Percentiles rank a stretch among this genome's conserved stretches.
Evolutionary conservation across 2,888 invertebrate genomes (phyloP).

Genomic region (Andrena bicolor): DNA sequence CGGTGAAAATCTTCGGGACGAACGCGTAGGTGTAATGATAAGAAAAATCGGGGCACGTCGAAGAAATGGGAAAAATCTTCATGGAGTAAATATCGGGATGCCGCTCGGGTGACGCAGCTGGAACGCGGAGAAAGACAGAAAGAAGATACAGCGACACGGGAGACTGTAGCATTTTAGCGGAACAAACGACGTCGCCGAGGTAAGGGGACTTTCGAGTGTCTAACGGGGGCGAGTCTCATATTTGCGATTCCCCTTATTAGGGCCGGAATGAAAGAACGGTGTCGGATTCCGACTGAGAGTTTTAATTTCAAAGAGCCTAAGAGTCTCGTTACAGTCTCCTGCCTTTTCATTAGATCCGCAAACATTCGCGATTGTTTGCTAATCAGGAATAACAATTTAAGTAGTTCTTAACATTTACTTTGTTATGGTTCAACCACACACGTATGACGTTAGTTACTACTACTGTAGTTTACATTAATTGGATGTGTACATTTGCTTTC

Average conservation of each 20-base stretch:
- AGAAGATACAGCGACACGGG: not conserved
- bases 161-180: conserved; percentile 3
- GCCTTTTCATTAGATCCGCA: not conserved
- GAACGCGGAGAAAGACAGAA: not conserved
- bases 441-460: too few species aligned
- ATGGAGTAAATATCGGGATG: conserved; percentile 3
- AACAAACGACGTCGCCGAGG: conserved; percentile 19
- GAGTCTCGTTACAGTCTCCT: conserved; percentile 1
- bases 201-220: conserved; percentile 19
- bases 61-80: not conserved
- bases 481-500: too few species aligned
- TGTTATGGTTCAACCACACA: too few species aligned
- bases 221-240: conserved; percentile 37
- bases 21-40: too few species aligned
- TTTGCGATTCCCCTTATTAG: conserved; percentile 23
- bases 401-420: too few species aligned
- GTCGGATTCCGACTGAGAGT: conserved; percentile 8
- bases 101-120: not conserved
- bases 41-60: not conserved
- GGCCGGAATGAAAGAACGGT: conserved; percentile 17
- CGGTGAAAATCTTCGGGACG: too few species aligned
- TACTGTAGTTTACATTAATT: too few species aligned
- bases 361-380: not conserved
- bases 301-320: conserved; percentile 36
- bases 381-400: too few species aligned